Percentiles rank a stretch among this genome's conserved stretches.
These are phyloP conservation scores for Cacoxenus indagator DNA, from an alignment of 2,888 invertebrate genomes.

Conservation along the genomic window DNA sequence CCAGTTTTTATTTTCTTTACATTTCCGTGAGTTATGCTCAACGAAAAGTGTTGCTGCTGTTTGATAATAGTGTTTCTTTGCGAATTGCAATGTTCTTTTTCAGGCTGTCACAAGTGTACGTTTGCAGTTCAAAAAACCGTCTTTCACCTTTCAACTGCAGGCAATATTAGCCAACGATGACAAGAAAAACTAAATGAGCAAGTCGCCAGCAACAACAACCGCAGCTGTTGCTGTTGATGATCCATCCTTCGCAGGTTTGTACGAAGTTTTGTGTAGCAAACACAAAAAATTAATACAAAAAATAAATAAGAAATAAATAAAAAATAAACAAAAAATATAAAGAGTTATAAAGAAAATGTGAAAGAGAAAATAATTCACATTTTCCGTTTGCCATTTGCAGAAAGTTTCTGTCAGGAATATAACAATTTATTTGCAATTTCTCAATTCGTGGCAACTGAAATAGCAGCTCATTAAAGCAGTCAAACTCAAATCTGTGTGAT, in stretches of 20 bases:
- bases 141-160: constrained; percentile 53
- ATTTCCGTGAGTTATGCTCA: not conserved
- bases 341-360: too few species aligned
- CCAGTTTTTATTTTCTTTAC: not conserved
- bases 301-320: constrained; percentile 44
- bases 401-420: too few species aligned
- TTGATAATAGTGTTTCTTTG: constrained; percentile 41
- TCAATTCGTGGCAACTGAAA: too few species aligned
- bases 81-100: constrained; percentile 25
- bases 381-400: too few species aligned
- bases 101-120: constrained; percentile 44
- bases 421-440: too few species aligned
- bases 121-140: constrained; percentile 40
- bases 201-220: constrained; percentile 1
- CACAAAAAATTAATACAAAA: constrained; percentile 1
- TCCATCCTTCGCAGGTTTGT: constrained; percentile 24
- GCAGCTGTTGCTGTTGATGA: constrained; percentile 20
- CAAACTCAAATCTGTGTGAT: too few species aligned
- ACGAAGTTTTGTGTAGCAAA: constrained; percentile 42
- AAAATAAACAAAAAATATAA: constrained; percentile 49
- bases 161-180: constrained; percentile 32
- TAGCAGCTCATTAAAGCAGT: too few species aligned
- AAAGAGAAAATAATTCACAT: too few species aligned
- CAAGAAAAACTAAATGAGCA: not conserved
- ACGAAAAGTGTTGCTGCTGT: constrained; percentile 26